Percentiles rank a stretch among this genome's conserved stretches.
Conservation (phyloP, 2,888 invertebrate species). For the Drosophila robusta region DNA sequence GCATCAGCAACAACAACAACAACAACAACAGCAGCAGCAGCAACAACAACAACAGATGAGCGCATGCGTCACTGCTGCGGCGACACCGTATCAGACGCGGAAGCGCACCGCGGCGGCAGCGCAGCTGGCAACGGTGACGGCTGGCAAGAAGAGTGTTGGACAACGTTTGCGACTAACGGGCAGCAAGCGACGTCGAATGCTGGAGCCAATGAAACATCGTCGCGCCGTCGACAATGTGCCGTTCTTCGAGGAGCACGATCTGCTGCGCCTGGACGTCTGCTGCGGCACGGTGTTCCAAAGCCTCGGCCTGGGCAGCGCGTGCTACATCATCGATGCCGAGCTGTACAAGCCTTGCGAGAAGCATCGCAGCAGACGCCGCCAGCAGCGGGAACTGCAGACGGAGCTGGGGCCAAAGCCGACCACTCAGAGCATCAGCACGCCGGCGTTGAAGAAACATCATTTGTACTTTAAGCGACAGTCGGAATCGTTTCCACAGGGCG, state of each 20-base stretch:
- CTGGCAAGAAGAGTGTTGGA: conserved; percentile 13
- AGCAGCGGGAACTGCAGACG: conserved; percentile 27
- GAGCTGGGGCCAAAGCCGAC: conserved; percentile 15
- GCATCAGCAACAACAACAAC: conserved; percentile 45
- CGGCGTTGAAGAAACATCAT: conserved; percentile 84
- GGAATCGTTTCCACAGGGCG: conserved; percentile 81
- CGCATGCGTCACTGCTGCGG: too few species aligned
- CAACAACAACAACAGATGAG: conserved; percentile 10
- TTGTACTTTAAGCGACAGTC: conserved; percentile 84
- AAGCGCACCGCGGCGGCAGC: conserved; percentile 75
- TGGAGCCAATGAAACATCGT: conserved; percentile 79
- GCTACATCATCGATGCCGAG: conserved; percentile 81
- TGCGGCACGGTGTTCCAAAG: conserved; percentile 81
- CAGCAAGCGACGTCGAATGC: conserved; percentile 79
- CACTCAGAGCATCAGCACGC: conserved; percentile 57
- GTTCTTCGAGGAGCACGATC: conserved; percentile 82
- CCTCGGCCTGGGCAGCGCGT: conserved; percentile 53
- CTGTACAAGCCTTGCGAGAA: conserved; percentile 81
- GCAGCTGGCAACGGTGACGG: conserved; percentile 36
- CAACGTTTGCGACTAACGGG: conserved; percentile 52
- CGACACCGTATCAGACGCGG: conserved; percentile 63
- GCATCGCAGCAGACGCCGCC: conserved; percentile 64
- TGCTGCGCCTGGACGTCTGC: conserved; percentile 81
- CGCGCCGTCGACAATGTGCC: conserved; percentile 71
- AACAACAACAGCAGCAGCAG: conserved; percentile 48